Base-by-base conservation (phyloP, 2,888 invertebrate genomes). In the Meganola albula region DNA sequence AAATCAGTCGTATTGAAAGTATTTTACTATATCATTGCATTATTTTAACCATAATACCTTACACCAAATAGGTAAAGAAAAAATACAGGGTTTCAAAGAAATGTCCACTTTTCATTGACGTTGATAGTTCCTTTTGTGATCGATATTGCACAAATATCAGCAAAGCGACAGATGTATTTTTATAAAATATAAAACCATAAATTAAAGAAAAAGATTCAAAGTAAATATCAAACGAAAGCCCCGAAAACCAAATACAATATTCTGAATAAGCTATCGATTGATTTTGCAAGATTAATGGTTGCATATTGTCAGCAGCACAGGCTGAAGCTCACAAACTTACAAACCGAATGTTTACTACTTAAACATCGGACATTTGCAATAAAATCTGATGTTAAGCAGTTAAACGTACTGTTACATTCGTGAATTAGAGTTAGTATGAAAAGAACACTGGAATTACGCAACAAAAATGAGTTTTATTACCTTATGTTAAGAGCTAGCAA, bases 261-360 rank as follows among this genome's bases (percentile, higher is more conserved):
- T 82, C 79, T 77, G 80, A 85, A 82, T 83, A 83, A 82, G 79
- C 84, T 82, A 85, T 85, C 84, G 86, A 86, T 87, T 86, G 85
- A 87, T 86, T 86, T 83, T 71, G 68, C 68, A 87, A 86, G 86
- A 87, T 87, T 84, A 85, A 87, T 87, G 84, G 77, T 77, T 60
- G 61, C 70, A 80, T 75, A 84, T 85, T 85, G 84, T 85, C 82
- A 84, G 82, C 76, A 73, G 66, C 83, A 82, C 71, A 59, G n/a
- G n/a, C n/a, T n/a, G n/a, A n/a, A n/a, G n/a, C n/a, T n/a, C n/a
- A n/a, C n/a, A n/a, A n/a, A n/a, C n/a, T n/a, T n/a, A n/a, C n/a
- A n/a, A n/a, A n/a, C n/a, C n/a, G n/a, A n/a, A n/a, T n/a, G n/a
- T n/a, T n/a, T n/a, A n/a, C n/a, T n/a, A n/a, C n/a, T n/a, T n/a